phyloP scores from a whole-genome alignment of 1,140 invertebrate species.

The Philotrypesis tridentata region DNA sequence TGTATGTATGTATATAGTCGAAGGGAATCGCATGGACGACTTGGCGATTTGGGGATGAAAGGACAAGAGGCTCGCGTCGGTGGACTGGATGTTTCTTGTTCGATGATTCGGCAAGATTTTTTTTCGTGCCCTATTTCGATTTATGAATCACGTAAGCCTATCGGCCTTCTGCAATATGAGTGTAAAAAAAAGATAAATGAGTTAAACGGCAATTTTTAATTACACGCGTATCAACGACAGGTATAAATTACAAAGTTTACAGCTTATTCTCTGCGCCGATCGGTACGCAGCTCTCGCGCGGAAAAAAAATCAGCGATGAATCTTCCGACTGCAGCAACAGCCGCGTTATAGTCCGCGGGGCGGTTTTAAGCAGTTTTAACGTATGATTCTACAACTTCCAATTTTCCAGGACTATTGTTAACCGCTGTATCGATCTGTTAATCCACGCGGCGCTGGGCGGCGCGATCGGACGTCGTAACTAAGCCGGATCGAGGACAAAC shows the following conservation, averaged over 20 bases:
- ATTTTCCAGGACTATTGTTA: conserved; percentile 52
- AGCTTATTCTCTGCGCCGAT: no score
- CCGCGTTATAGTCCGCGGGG: background rate
- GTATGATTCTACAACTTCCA: conserved; percentile 56
- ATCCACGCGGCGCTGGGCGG: conserved; percentile 52
- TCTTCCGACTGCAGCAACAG: background rate
- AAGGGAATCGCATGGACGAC: background rate
- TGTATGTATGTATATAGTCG: background rate
- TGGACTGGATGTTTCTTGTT: no score
- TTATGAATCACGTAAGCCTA: no score
- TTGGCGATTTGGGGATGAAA: background rate
- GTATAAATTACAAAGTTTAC: no score
- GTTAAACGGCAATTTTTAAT: no score
- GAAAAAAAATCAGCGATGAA: conserved; percentile 9
- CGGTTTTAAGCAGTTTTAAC: conserved; percentile 51
- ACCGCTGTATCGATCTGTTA: conserved; percentile 60
- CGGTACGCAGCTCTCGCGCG: no score
- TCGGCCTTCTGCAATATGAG: no score
- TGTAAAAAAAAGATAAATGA: no score
- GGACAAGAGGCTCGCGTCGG: no score
- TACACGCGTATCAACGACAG: no score
- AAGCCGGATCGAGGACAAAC: conserved; percentile 51
- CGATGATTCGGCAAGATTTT: no score
- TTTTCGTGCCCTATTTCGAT: no score
- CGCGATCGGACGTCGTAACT: conserved; percentile 56